These are phyloP conservation scores for Misgurnus anguillicaudatus DNA, from an alignment of 2,113 vertebrate genomes.

Conservation along the genomic window DNA sequence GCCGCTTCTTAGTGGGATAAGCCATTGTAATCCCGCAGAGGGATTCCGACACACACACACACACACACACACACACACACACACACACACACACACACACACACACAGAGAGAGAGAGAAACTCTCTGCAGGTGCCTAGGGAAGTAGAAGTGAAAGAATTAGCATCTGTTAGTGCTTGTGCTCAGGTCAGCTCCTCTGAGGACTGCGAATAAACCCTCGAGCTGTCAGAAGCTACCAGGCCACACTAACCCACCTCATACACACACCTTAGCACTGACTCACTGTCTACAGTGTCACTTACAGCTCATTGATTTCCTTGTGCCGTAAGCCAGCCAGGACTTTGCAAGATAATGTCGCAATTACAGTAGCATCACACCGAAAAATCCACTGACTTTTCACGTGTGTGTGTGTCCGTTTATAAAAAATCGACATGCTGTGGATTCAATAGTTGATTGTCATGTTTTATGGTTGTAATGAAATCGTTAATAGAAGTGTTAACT, in stretches of 20 bases:
- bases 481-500: neutral
- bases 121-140: conserved; percentile 57
- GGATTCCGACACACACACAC: conserved; percentile 55
- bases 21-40: conserved; percentile 74
- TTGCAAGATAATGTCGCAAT: too few species aligned
- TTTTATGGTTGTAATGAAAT: neutral
- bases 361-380: too few species aligned
- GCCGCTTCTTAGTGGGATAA: conserved; percentile 72
- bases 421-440: too few species aligned
- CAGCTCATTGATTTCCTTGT: neutral
- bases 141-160: conserved; percentile 72
- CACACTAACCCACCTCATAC: conserved; percentile 40
- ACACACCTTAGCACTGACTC: neutral
- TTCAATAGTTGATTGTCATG: neutral
- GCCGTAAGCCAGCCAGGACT: neutral
- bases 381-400: too few species aligned
- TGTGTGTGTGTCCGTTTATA: too few species aligned
- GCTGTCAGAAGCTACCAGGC: conserved; percentile 61
- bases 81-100: neutral
- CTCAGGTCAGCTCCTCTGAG: conserved; percentile 66
- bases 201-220: conserved; percentile 48
- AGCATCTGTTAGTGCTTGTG: conserved; percentile 74
- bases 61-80: conserved; percentile 23
- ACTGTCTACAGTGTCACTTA: neutral
- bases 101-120: too few species aligned